Evolutionary conservation across 2,113 vertebrate genomes (phyloP), one percentile per base, ranked within the genome.

Genomic region (Anolis sagrei): DNA sequence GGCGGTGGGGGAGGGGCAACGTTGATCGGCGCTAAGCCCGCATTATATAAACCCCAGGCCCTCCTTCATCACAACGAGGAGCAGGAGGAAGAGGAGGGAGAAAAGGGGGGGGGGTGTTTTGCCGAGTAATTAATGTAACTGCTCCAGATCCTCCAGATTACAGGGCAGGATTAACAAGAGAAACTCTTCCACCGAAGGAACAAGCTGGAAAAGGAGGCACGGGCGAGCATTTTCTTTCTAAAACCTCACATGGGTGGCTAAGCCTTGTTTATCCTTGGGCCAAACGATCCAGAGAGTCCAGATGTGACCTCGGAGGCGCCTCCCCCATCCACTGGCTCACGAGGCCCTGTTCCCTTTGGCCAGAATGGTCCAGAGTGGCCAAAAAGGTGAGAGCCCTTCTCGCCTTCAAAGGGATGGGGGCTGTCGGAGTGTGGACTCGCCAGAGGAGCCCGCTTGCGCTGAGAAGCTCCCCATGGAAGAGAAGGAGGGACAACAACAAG

Each of bases 41-140:
- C 84, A 66, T 86, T 86, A 81, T 86, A 80, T 86, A 86, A 86
- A 86, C 75, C 18, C 58, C 77, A 48, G 82, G 84, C 27, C 69
- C 77, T 79, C 73, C 54, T 54, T 74, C 69, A 64, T 79, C 84
- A 29, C 74, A 84, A 51, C 25, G 18, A 49, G 48, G 19, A n/a
- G 29, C 27, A 32, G 69, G 34, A 39, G 54, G 14, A 32, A 18
- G 27, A 29, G 64, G 49, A 76, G 49, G 14, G 48, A 7, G 29
- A 5, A 27, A 29, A 16, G 27, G 7, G 5, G 23, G 62, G 5
- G 34, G 54, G 34, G 54, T 64, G 16, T 79, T 48, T 76, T 10
- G 36, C 18, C 25, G 68, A 74, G 68, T 25, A 64, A 49, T 86
- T 73, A 73, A 48, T 27, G 29, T 23, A 32, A 58, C 49, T 62